Conservation (phyloP, 2,888 invertebrate species). For the Yponomeuta plumbellus region DNA sequence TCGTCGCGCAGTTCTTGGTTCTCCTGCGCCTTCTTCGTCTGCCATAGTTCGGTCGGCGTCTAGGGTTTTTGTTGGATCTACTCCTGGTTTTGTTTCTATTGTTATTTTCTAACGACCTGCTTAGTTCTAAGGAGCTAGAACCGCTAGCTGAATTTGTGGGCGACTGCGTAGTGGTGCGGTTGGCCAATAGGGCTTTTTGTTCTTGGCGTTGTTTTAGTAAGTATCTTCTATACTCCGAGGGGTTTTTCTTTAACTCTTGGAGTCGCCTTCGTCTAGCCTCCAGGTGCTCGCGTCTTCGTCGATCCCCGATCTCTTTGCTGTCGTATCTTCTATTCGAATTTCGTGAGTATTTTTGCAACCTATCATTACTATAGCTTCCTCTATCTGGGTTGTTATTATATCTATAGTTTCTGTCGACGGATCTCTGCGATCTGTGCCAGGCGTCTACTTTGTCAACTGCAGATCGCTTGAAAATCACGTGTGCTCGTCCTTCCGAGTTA, state of each 20-base stretch:
- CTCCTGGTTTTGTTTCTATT: constrained; percentile 39
- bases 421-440: constrained; percentile 56
- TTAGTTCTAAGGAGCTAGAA: constrained; percentile 50
- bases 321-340: constrained; percentile 60
- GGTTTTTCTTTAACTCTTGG: constrained; percentile 57
- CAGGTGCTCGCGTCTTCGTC: constrained; percentile 51
- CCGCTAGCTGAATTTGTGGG: constrained; percentile 41
- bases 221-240: constrained; percentile 56
- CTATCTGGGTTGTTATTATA: constrained; percentile 33
- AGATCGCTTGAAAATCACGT: constrained; percentile 81
- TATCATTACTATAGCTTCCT: constrained; percentile 55
- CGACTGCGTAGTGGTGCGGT: not conserved
- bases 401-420: constrained; percentile 33
- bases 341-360: constrained; percentile 65
- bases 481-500: constrained; percentile 70
- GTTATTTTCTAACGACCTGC: constrained; percentile 23
- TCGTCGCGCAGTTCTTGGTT: constrained; percentile 53
- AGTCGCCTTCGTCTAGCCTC: constrained; percentile 53
- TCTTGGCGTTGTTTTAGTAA: constrained; percentile 51
- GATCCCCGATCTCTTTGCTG: constrained; percentile 78
- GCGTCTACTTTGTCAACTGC: constrained; percentile 73
- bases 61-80: constrained; percentile 37
- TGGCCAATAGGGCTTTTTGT: constrained; percentile 38
- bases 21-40: constrained; percentile 48
- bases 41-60: constrained; percentile 50